Evolutionary conservation across 1,140 invertebrate species (phyloP), one percentile per base, ranked within the genome.

Genomic region (Apis florea): DNA sequence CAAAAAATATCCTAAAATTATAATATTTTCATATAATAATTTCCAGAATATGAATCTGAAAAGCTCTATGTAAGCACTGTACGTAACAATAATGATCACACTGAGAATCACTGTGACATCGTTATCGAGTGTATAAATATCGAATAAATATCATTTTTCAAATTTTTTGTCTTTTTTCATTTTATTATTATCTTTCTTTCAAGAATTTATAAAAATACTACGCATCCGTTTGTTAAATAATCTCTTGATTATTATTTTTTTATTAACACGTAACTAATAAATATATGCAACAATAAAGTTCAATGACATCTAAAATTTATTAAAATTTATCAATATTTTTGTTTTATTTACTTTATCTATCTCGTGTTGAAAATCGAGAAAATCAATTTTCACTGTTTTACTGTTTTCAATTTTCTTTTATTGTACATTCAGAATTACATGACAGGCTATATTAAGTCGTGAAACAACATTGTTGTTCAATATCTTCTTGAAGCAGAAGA

Each of bases 381-480:
- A 79, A 71, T 61, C 47, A 72, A 79, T 24, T 63, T n/a, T n/a
- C n/a, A 13, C 6, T 26, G 24, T 6, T 26, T 71, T 53, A 47
- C 40, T 53, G 47, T 51, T 79, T 79, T 79, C 56, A 79, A 79
- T 61, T 71, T 72, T 15, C 49, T 63, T 79, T 79, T 79, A 72
- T 79, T 72, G 11, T 79, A 79, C 77, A 79, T 49, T 79, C 58
- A 79, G 77, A 79, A 59, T 79, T 79, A 79, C 76, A 79, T 79
- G 56, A 79, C 56, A 79, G 19, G 10, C 58, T 79, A 79, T 79
- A 49, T 63, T 79, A 79, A 61, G 63, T 79, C 26, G 69, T 21
- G 54, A 53, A 79, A 72, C 47, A 59, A 79, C 58, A 26, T 63
- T 63, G 71, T 40, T 72, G 49, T 63, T 79, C 40, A 9, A 78